Evolutionary conservation across 2,797 vertebrate genomes (phyloP), one percentile per base, ranked within the genome.

Genomic region (Sylvilagus floridanus): DNA sequence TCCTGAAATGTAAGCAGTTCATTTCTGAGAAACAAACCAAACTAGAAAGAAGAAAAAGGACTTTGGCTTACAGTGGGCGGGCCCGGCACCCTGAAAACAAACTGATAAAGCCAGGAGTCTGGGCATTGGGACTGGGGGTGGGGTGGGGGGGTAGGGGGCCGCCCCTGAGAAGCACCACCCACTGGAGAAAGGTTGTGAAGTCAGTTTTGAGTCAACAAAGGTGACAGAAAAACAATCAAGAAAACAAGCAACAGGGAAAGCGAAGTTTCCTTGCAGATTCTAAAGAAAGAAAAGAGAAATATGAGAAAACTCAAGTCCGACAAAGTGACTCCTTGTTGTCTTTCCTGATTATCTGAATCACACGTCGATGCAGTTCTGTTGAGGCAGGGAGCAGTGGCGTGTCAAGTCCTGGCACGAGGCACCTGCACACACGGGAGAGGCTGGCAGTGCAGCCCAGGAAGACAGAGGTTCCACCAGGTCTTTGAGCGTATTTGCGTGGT

Each of bases 1-100:
- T 75, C n/a, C 84, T 84, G 78, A 75, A 75, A 66, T 84, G 22
- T 28, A 60, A 95, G 57, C 35, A 63, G 78, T 69, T 65, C 24
- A 37, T 42, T 78, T 87, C 13, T 42, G 32, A 88, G 35, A 30
- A 50, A 78, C 14, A 47, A n/a, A 68, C 26, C 42, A 57, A 60
- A 75, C n/a, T 5, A 13, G 19, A 1, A 5, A 28, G 2, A 24
- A 30, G 16, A n/a, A 30, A 69, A 52, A 9, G 30, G 28, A 76
- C 12, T 21, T 76, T 52, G 37, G 28, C 42, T 86, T n/a, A 68
- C 32, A 82, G 52, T 50, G 21, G 10, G 30, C 9, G 0, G 16
- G 2, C 7, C 84, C 62, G n/a, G 17, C 19, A 88, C 30, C 26
- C 63, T 42, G n/a, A 77, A 62, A 84, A n/a, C 60, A 88, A 69